A percentile compares a stretch with the other conserved stretches of the same genome.
Conservation (phyloP, 2,113 vertebrate species). For the Gnathonemus longibarbis region DNA sequence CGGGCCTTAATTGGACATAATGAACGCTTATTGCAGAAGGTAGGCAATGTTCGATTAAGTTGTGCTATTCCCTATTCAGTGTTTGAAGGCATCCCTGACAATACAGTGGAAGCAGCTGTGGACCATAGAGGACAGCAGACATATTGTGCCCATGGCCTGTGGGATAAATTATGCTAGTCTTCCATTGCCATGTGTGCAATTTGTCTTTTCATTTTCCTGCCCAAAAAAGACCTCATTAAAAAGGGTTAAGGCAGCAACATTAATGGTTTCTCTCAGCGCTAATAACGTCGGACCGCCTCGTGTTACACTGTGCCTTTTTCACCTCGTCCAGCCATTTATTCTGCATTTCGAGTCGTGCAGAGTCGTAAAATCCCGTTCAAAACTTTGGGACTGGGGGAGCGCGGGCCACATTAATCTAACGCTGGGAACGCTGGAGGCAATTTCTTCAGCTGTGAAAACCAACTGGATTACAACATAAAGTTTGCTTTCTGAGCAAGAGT, state of each 20-base stretch:
- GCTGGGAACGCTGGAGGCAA: neutral
- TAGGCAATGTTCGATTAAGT: neutral
- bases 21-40: neutral
- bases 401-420: slow-evolving; percentile 38
- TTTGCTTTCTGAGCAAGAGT: neutral
- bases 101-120: neutral
- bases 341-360: slow-evolving; percentile 49
- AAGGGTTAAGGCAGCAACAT: slow-evolving; percentile 55
- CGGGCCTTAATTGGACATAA: neutral
- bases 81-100: neutral
- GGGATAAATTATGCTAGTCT: slow-evolving; percentile 23
- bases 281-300: slow-evolving; percentile 55
- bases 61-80: neutral
- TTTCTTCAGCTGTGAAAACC: neutral
- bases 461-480: neutral
- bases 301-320: slow-evolving; percentile 58
- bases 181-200: slow-evolving; percentile 40
- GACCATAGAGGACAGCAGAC: slow-evolving; percentile 20
- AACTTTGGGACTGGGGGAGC: slow-evolving; percentile 41
- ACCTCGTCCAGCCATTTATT: slow-evolving; percentile 52
- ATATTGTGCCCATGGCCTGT: slow-evolving; percentile 7
- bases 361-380: slow-evolving; percentile 39
- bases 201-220: slow-evolving; percentile 45
- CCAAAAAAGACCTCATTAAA: slow-evolving; percentile 60
- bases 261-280: slow-evolving; percentile 59